phyloP scores from a whole-genome alignment of 2,888 invertebrate species.

The Drosophila parthenogenetica region DNA sequence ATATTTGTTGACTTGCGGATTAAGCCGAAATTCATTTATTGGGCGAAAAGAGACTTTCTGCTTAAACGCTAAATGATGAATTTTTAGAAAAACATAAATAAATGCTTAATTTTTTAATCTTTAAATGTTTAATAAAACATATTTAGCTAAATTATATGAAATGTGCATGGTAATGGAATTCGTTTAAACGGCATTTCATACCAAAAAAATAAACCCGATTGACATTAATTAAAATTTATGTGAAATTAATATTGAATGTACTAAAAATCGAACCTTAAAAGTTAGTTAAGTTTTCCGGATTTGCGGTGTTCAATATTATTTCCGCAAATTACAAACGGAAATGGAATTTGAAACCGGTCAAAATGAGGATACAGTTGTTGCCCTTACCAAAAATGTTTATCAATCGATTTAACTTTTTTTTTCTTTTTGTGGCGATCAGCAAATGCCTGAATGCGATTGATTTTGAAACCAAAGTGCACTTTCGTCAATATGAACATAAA shows the following conservation, averaged over 20 bases:
- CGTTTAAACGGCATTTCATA: neutral
- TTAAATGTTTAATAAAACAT: no score
- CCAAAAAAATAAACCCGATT: neutral
- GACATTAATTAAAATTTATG: neutral
- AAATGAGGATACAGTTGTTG: conserved; percentile 20
- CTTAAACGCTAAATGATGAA: no score
- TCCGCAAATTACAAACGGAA: conserved; percentile 21
- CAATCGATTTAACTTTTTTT: neutral
- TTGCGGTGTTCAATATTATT: conserved; percentile 3
- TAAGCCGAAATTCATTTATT: no score
- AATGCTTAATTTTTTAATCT: no score
- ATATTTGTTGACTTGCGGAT: no score
- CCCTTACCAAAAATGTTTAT: conserved; percentile 15
- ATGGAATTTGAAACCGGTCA: conserved; percentile 22
- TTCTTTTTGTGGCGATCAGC: conserved; percentile 7
- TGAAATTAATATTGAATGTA: conserved; percentile 9
- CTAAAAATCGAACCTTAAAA: conserved; percentile 6
- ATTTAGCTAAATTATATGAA: no score
- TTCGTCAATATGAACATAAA: conserved; percentile 4
- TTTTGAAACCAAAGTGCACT: conserved; percentile 11
- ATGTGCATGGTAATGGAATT: no score
- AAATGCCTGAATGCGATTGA: conserved; percentile 7
- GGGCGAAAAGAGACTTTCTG: no score
- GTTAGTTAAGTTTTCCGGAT: neutral
- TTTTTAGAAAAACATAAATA: no score